These are phyloP conservation scores for Heteropelma amictum DNA, from an alignment of 2,888 invertebrate genomes.

Conservation along the genomic window DNA sequence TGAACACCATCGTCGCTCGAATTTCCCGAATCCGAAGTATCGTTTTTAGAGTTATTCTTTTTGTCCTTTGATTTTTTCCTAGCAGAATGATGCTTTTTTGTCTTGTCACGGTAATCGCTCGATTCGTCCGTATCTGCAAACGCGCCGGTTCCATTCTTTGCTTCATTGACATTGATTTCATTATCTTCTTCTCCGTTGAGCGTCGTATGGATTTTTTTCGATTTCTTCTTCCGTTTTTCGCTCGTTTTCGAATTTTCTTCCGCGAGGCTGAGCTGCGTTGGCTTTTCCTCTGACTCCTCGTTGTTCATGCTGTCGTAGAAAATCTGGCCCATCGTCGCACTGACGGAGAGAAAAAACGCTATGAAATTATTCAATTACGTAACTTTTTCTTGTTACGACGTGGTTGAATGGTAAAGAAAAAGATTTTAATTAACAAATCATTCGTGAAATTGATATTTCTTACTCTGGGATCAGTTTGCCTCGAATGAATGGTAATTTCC, in stretches of 20 bases:
- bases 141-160: neutral
- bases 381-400: too few relatives aligned
- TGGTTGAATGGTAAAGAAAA: neutral
- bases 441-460: constrained; percentile 36
- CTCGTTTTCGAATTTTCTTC: neutral
- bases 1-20: constrained; percentile 4
- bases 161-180: neutral
- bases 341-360: neutral
- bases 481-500: constrained; percentile 83
- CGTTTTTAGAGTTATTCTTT: neutral
- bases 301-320: neutral
- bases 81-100: neutral
- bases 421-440: neutral
- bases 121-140: neutral
- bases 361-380: neutral
- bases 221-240: neutral
- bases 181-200: neutral
- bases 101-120: neutral
- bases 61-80: neutral
- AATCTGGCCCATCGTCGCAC: constrained; percentile 12
- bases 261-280: neutral
- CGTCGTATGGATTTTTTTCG: neutral
- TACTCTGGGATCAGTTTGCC: constrained; percentile 81
- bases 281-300: neutral
- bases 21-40: neutral